Evolutionary conservation across 2,888 invertebrate species (phyloP), one percentile per base, ranked within the genome.

Genomic region (Dioctria linearis): DNA sequence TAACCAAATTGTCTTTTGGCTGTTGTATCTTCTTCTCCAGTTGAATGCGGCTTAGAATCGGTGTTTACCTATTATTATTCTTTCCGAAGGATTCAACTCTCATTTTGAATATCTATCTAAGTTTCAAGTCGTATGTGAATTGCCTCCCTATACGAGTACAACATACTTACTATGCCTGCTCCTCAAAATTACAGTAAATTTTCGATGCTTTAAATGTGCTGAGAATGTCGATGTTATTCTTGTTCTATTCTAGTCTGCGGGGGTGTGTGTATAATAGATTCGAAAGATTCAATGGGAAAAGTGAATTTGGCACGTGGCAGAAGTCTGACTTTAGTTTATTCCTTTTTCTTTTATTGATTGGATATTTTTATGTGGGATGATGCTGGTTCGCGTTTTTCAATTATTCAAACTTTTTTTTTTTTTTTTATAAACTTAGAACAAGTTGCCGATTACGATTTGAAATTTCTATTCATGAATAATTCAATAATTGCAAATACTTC

Each of bases 1-100:
- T 25, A 59, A 13, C 73, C 25, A 54, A 25, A 73, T 59, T 73
- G 40, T 43, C 73, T 57, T 49, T 54, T 39, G 54, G 39, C 46
- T 39, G 25, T 2, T 25, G 54, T 71, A 54, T 54, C 71, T 54
- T 25, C 67, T 67, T 54, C 39, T 11, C 2, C 2, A 57, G n/a
- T 13, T 13, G 54, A 39, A 42, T 51, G n/a, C n/a, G 54, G 39
- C 8, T 0, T 6, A 37, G 8, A 25, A 63, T 13, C 3, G 54
- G 71, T 46, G 51, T 46, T 6, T 40, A 51, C 71, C 46, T 54
- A 25, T 71, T 25, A 25, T 25, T 9, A 8, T 54, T 9, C 54
- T 8, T 46, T 6, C 5, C 5, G 46, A 46, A 46, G 46, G 46
- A 46, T 46, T 46, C 54, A 11, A 4, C n/a, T 54, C 54, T 54